phyloP scores from a whole-genome alignment of 2,113 vertebrate genomes.

The Phycodurus eques region DNA sequence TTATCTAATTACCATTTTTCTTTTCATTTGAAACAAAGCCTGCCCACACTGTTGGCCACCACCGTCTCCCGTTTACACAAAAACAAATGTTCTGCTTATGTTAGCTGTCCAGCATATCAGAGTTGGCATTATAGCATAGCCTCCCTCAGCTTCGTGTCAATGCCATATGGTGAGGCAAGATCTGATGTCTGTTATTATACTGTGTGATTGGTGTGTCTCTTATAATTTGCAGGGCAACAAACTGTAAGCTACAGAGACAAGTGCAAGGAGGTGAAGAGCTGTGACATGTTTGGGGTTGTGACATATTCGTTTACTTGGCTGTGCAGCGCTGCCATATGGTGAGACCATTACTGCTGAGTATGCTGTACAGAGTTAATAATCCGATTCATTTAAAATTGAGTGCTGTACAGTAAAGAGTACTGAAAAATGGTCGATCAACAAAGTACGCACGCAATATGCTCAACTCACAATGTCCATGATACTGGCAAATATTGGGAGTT shows the following conservation, averaged over 20 bases:
- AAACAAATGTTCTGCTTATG: constrained; percentile 38
- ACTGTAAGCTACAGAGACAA: not conserved
- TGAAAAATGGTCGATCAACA: not conserved
- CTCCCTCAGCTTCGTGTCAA: constrained; percentile 26
- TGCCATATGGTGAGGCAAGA: constrained; percentile 36
- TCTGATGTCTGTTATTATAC: constrained; percentile 29
- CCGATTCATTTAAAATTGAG: not conserved
- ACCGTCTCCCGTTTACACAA: constrained; percentile 9
- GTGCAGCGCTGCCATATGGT: constrained; percentile 15
- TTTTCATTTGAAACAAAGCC: not conserved
- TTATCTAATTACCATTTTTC: not conserved
- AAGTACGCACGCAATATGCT: no score
- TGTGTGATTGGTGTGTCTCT: constrained; percentile 10
- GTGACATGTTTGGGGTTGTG: constrained; percentile 20
- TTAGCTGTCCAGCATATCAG: constrained; percentile 39
- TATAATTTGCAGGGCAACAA: constrained; percentile 6
- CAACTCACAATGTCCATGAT: no score
- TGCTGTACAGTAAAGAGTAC: not conserved
- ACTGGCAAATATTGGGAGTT: not conserved
- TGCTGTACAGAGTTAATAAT: not conserved
- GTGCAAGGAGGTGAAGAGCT: constrained; percentile 1
- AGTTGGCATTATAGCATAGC: constrained; percentile 26
- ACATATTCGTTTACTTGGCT: constrained; percentile 9
- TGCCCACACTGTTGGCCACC: not conserved
- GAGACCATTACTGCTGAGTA: not conserved